phyloP scores from a whole-genome alignment of 2,113 vertebrate genomes.

The Tichodroma muraria region DNA sequence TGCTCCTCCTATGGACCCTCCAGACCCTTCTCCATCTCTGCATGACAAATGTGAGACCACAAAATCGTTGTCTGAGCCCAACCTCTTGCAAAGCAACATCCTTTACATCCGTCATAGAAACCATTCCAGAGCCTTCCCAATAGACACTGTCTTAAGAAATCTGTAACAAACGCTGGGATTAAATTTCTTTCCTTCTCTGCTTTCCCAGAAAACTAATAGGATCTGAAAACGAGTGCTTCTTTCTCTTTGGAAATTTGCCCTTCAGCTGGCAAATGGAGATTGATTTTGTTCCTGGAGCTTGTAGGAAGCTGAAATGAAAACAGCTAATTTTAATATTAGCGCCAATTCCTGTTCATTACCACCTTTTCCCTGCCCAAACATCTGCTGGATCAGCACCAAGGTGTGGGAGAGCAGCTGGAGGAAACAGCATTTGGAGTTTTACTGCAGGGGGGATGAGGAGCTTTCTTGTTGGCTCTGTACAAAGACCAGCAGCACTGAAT shows the following conservation, averaged over 20 bases:
- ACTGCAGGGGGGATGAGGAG: background rate
- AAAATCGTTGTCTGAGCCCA: background rate
- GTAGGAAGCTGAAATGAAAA: background rate
- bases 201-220: background rate
- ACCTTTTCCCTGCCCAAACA: slow-evolving; percentile 8
- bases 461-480: background rate
- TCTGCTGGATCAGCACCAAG: background rate
- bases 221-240: background rate
- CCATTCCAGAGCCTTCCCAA: background rate
- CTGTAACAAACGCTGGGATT: background rate
- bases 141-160: background rate
- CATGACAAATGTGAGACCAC: background rate
- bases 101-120: background rate
- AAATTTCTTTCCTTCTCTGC: background rate
- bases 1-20: background rate
- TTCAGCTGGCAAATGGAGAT: background rate
- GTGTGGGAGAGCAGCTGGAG: background rate
- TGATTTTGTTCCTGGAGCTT: background rate
- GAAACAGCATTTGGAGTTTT: background rate
- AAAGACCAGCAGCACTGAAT: background rate
- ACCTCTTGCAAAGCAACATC: background rate
- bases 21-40: background rate
- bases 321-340: slow-evolving; percentile 22
- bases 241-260: background rate
- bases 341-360: background rate